Percentiles rank a stretch among this genome's conserved stretches.
These are phyloP conservation scores for Thalpophila matura DNA, from an alignment of 2,888 invertebrate species.

Conservation along the genomic window DNA sequence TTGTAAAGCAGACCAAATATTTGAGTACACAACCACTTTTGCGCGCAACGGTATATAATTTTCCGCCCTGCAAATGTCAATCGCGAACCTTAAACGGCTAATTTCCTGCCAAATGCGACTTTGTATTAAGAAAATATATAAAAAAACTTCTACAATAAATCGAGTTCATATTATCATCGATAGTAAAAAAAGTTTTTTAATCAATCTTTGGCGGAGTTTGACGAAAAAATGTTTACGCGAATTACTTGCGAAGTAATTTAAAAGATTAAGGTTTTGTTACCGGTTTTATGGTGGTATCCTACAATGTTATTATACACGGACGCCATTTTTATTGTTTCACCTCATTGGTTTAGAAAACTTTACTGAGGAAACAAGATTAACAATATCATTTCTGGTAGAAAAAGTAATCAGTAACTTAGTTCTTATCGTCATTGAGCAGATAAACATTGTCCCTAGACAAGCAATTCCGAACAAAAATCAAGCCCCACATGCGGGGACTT, in stretches of 20 bases:
- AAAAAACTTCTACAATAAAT: slow-evolving; percentile 65
- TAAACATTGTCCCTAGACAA: too few relatives aligned
- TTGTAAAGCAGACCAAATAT: neutral
- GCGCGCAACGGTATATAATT: slow-evolving; percentile 58
- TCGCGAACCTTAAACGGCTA: slow-evolving; percentile 66
- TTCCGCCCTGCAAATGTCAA: slow-evolving; percentile 67
- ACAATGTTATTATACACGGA: slow-evolving; percentile 21
- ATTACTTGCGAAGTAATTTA: slow-evolving; percentile 59
- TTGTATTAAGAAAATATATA: slow-evolving; percentile 64
- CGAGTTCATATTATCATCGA: slow-evolving; percentile 54
- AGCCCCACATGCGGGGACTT: too few relatives aligned
- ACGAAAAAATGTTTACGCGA: slow-evolving; percentile 60
- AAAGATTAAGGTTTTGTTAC: slow-evolving; percentile 55
- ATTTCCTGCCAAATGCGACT: slow-evolving; percentile 67
- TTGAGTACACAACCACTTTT: slow-evolving; percentile 36
- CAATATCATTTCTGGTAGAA: too few relatives aligned
- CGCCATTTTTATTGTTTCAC: slow-evolving; percentile 1
- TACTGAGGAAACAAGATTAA: too few relatives aligned
- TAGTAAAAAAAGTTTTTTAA: slow-evolving; percentile 69
- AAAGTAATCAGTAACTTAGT: neutral
- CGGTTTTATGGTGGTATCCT: slow-evolving; percentile 44
- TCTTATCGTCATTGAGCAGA: too few relatives aligned
- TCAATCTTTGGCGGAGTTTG: slow-evolving; percentile 61
- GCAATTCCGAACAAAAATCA: too few relatives aligned
- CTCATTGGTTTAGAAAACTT: neutral